phyloP scores from a whole-genome alignment of 2,113 vertebrate species.

The Brachionichthys hirsutus region DNA sequence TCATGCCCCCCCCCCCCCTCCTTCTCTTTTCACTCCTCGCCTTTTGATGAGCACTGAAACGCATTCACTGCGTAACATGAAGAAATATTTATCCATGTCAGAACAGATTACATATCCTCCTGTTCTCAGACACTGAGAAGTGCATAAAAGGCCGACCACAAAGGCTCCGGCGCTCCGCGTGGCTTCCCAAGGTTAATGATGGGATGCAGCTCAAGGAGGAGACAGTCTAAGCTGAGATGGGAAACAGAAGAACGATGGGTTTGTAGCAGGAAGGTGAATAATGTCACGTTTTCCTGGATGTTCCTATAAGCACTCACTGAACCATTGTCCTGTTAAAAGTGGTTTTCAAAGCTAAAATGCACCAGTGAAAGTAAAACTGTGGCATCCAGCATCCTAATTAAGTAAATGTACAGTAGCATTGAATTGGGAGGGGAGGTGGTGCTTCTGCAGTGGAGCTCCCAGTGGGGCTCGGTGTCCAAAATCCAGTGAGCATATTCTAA shows the following conservation, averaged over 20 bases:
- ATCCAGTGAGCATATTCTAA: too few species aligned
- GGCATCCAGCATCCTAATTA: too few species aligned
- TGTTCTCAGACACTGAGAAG: not conserved
- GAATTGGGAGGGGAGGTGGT: too few species aligned
- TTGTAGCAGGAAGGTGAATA: slow-evolving; percentile 6
- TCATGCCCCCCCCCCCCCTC: too few species aligned
- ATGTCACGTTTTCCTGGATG: not conserved
- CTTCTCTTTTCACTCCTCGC: too few species aligned
- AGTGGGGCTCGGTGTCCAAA: too few species aligned
- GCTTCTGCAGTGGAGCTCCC: too few species aligned
- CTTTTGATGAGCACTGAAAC: too few species aligned
- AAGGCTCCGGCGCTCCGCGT: not conserved
- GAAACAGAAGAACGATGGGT: not conserved
- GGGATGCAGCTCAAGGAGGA: not conserved
- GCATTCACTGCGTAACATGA: too few species aligned
- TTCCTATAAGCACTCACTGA: not conserved
- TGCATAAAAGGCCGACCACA: not conserved
- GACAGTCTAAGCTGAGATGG: slow-evolving; percentile 3
- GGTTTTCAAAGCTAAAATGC: not conserved
- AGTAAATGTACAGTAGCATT: not conserved
- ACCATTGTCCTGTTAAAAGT: not conserved
- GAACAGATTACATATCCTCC: too few species aligned
- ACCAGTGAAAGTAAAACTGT: too few species aligned
- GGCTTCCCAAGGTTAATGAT: not conserved
- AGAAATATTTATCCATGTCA: too few species aligned